These are phyloP conservation scores for Anabas testudineus DNA, from an alignment of 2,797 vertebrate species.

Conservation along the genomic window DNA sequence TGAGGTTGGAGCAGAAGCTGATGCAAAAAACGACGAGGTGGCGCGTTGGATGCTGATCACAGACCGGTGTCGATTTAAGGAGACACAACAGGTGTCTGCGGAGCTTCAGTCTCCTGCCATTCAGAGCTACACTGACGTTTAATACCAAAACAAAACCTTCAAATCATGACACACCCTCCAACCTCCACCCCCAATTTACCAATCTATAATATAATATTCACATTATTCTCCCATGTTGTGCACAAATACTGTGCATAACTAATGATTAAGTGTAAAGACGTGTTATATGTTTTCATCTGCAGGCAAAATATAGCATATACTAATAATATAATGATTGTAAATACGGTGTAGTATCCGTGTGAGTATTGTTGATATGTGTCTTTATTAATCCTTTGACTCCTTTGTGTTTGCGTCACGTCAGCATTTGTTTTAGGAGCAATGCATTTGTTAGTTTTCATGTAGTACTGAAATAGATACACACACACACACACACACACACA, in stretches of 20 bases:
- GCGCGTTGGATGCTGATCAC: slow-evolving; percentile 15
- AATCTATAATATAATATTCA: background rate
- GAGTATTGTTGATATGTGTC: slow-evolving; percentile 10
- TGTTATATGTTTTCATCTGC: background rate
- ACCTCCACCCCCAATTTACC: background rate
- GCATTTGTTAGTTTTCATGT: too few relatives aligned
- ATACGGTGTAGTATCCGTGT: slow-evolving; percentile 12
- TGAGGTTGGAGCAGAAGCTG: slow-evolving; percentile 58
- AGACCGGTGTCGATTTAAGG: slow-evolving; percentile 35
- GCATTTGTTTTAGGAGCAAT: background rate
- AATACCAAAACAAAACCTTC: background rate
- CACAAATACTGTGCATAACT: background rate
- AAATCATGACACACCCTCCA: background rate
- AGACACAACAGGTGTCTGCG: slow-evolving; percentile 72
- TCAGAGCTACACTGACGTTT: background rate
- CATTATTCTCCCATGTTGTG: background rate
- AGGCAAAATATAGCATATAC: background rate
- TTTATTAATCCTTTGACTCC: slow-evolving; percentile 21
- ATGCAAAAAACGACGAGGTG: slow-evolving; percentile 34
- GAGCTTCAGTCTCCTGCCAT: background rate
- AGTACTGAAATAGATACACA: too few relatives aligned
- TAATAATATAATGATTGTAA: slow-evolving; percentile 4
- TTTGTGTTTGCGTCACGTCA: slow-evolving; percentile 9
- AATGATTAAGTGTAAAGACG: background rate
- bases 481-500: too few relatives aligned